phyloP scores from a whole-genome alignment of 2,888 invertebrate species.

The Pandemis corylana region DNA sequence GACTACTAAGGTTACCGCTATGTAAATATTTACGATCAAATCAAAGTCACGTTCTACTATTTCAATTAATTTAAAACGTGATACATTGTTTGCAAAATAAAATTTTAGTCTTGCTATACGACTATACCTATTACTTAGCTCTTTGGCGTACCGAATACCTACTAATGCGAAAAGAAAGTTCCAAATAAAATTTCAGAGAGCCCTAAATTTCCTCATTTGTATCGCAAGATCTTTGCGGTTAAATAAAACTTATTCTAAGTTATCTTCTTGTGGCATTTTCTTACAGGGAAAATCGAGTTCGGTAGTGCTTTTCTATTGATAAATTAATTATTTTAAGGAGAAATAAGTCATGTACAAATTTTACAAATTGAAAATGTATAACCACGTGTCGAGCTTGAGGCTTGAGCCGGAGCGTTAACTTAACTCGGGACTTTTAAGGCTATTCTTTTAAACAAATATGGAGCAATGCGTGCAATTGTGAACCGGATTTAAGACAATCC shows the following conservation, averaged over 20 bases:
- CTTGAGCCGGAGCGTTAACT: not conserved
- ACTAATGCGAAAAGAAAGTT: not conserved
- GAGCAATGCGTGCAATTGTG: constrained; percentile 52
- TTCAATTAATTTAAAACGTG: constrained; percentile 32
- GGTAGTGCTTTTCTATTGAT: not conserved
- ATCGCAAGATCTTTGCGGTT: not conserved
- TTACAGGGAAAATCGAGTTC: too few relatives aligned
- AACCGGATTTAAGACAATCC: constrained; percentile 72
- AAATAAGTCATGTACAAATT: not conserved
- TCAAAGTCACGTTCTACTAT: constrained; percentile 37
- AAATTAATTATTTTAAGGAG: not conserved
- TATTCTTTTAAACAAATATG: not conserved
- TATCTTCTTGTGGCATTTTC: too few relatives aligned
- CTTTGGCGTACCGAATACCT: constrained; percentile 15
- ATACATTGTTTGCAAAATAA: constrained; percentile 28
- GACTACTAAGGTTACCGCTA: constrained; percentile 23
- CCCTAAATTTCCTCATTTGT: not conserved
- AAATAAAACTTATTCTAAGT: too few relatives aligned
- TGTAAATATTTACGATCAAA: constrained; percentile 23
- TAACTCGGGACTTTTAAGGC: not conserved
- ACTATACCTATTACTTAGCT: not conserved
- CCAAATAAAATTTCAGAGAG: not conserved
- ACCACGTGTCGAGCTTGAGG: not conserved
- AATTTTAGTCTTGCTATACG: constrained; percentile 21
- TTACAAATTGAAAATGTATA: too few relatives aligned